Percentiles rank a stretch among this genome's conserved stretches.
Evolutionary conservation across 2,797 vertebrate genomes (phyloP).

Genomic region (Moxostoma hubbsi): DNA sequence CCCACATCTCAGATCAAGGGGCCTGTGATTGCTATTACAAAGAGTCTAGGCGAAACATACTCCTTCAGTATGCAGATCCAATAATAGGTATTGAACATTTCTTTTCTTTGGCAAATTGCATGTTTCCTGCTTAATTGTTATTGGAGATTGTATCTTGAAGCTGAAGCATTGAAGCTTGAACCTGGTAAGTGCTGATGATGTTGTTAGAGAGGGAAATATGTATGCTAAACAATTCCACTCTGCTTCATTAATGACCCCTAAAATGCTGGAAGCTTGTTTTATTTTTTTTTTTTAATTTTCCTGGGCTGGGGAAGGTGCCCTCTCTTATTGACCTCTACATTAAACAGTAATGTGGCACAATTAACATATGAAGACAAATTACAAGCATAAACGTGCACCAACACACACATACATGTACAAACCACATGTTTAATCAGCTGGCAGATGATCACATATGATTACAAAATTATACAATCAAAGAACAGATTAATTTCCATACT

Average conservation of each 20-base stretch:
- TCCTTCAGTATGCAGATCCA: conserved; percentile 76
- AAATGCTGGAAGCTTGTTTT: conserved; percentile 47
- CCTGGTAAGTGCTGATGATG: conserved; percentile 73
- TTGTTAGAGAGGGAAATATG: conserved; percentile 59
- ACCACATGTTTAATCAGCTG: not conserved
- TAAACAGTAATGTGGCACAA: conserved; percentile 53
- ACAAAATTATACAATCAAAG: too few relatives aligned
- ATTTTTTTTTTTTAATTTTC: conserved; percentile 17
- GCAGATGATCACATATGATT: not conserved
- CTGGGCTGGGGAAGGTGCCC: conserved; percentile 70
- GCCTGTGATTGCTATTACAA: conserved; percentile 43
- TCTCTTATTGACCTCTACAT: conserved; percentile 71
- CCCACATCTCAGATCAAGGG: conserved; percentile 6
- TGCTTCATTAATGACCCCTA: conserved; percentile 76
- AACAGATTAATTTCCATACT: too few relatives aligned
- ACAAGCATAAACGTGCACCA: conserved; percentile 9
- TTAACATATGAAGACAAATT: conserved; percentile 21
- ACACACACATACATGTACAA: not conserved
- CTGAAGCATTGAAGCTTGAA: conserved; percentile 73
- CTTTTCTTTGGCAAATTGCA: conserved; percentile 72
- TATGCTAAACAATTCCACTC: conserved; percentile 71
- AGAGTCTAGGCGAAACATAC: conserved; percentile 22
- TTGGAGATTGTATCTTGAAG: conserved; percentile 81
- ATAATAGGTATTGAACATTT: conserved; percentile 72
- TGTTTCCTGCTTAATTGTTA: conserved; percentile 83